Evolutionary conservation across 1,140 invertebrate species (phyloP), one percentile per base, ranked within the genome.

Genomic region (Pseudomyrmex gracilis): DNA sequence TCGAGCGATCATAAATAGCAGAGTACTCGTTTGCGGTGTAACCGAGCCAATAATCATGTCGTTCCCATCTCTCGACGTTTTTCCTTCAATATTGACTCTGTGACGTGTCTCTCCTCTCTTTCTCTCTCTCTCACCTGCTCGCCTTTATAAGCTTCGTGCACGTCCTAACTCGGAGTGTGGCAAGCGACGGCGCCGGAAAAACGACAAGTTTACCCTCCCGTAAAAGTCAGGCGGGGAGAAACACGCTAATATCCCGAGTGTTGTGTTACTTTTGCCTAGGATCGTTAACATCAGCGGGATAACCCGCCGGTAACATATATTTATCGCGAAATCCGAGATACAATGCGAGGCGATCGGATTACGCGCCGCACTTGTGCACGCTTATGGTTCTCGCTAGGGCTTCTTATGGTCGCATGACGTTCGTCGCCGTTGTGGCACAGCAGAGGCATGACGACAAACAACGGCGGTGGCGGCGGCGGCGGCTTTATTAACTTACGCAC

Each of bases 241-340:
- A 58, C 55, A 7, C 17, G 47, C 49, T 9, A 9, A 51, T 20
- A 17, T 7, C 8, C 73, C 68, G 70, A 60, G 85, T 61, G 53
- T 91, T 87, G 45, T 64, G 85, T 91, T 92, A 89, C 91, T 85
- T 85, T 86, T 73, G 83, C 67, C 49, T 68, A 78, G 86, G 90
- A 91, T 92, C 77, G 91, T 89, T 89, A 89, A 88, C 90, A 88
- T 84, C 49, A 13, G 20, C 86, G 86, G 66, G 84, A 73, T 73
- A 17, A 24, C 70, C 61, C 60, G 84, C 89, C 85, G 84, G 76
- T 90, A 88, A 84, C 84, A 86, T 91, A 92, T 92, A 92, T 91
- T 91, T 91, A 92, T 92, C 90, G 87, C 91, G 91, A 91, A 92
- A 92, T 92, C 87, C 90, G 91, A 92, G 90, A 90, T 89, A 92